Evolutionary conservation across 2,113 vertebrate species (phyloP), one percentile per base, ranked within the genome.

Genomic region (Crotalus viridis): DNA sequence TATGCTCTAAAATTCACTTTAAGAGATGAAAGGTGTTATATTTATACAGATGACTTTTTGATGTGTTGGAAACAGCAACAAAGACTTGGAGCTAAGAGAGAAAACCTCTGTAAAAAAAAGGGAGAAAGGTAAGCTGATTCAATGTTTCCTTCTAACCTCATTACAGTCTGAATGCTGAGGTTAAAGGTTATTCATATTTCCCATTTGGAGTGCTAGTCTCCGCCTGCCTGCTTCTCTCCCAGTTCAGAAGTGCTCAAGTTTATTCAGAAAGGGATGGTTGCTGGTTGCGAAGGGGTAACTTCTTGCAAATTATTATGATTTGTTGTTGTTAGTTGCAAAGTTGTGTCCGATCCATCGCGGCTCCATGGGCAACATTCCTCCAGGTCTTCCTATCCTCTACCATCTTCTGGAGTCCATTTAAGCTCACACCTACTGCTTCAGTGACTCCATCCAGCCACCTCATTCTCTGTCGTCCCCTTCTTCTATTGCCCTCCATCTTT

Each of bases 1-100:
- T 54, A 54, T 87, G 64, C 21, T 48, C 15, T 89, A 52, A 93
- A 90, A 61, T 92, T 95, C 33, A 55, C 54, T 87, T 94, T 56
- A 94, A 94, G n/a, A 94, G 24, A 51, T 92, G 91, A 92, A 92
- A 87, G 15, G 12, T 56, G 21, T 85, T 81, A 88, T 93, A 85
- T 94, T 81, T 91, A 48, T 89, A 95, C 39, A 55, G 39, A 55
- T 33, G 7, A 13, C 88, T 94, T 95, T 93, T 56, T 92, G 90
- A 64, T 64, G 19, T 94, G 85, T 56, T 89, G 55, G 43, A 94
- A 92, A 85, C 92, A 28, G 48, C 48, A 85, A 43, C 39, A 64
- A 28, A 89, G 19, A 24, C 55, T 94, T 93, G 48, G 89, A 46
- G 91, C 48, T 52, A 64, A 19, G 43, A 94, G 81, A 59, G 12